Percentiles rank a stretch among this genome's conserved stretches.
These are phyloP conservation scores for Adoxophyes honmai DNA, from an alignment of 1,140 invertebrate genomes.

Conservation along the genomic window DNA sequence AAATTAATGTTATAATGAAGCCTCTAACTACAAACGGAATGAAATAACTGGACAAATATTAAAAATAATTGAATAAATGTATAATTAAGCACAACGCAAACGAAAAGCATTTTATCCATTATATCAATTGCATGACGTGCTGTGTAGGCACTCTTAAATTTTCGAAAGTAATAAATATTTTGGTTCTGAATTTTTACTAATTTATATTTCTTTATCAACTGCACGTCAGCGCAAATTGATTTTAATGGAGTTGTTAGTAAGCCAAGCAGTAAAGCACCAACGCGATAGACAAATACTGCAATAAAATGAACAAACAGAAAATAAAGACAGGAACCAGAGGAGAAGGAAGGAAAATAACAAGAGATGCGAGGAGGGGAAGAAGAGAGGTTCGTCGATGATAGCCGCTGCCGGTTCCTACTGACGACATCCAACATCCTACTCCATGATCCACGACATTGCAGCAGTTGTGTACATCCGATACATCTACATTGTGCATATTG, in stretches of 20 bases:
- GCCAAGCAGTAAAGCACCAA: constrained; percentile 46
- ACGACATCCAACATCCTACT: constrained; percentile 31
- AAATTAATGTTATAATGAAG: not conserved
- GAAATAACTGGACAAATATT: not conserved
- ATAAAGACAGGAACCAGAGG: constrained; percentile 51
- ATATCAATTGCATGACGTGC: not conserved
- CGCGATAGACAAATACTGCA: constrained; percentile 43
- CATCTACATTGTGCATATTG: constrained; percentile 9
- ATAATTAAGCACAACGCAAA: not conserved
- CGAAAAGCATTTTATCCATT: not conserved
- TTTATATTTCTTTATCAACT: no score
- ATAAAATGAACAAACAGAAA: constrained; percentile 51
- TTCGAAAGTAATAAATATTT: no score
- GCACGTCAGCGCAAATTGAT: constrained; percentile 28
- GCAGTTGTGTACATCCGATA: not conserved
- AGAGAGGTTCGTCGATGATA: constrained; percentile 69
- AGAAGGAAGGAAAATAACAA: constrained; percentile 43
- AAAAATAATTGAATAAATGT: not conserved
- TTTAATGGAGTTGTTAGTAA: constrained; percentile 38
- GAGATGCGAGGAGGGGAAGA: constrained; percentile 51
- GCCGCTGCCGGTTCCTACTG: constrained; percentile 71
- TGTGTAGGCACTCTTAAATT: no score
- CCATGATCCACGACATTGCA: constrained; percentile 3
- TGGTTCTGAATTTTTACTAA: no score
- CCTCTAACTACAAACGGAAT: constrained; percentile 1